A percentile compares a stretch with the other conserved stretches of the same genome.
These are phyloP conservation scores for Bucco capensis DNA, from an alignment of 2,113 vertebrate genomes.

Conservation along the genomic window DNA sequence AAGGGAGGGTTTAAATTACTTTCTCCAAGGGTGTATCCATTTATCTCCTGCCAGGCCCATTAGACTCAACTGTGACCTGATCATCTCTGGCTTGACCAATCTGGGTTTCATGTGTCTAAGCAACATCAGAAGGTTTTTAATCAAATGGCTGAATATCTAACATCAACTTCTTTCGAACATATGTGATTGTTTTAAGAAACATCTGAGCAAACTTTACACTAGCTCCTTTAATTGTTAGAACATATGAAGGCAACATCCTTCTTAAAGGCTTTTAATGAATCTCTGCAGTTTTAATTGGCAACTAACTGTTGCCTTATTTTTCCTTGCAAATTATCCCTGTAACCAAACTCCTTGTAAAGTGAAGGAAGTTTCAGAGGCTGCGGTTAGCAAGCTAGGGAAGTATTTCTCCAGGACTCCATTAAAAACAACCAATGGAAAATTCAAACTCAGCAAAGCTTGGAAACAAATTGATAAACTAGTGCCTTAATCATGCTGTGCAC, in stretches of 20 bases:
- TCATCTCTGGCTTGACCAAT: neutral
- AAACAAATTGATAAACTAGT: neutral
- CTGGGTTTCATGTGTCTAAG: neutral
- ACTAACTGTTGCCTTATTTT: neutral
- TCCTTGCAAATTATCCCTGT: neutral
- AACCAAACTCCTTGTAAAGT: neutral
- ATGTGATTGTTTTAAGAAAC: neutral
- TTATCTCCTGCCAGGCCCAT: neutral
- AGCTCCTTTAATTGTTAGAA: neutral
- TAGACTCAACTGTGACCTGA: neutral
- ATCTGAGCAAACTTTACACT: neutral
- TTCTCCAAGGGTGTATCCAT: neutral
- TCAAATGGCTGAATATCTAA: neutral
- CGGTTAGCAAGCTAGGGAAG: neutral
- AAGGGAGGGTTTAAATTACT: neutral
- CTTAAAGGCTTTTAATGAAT: neutral
- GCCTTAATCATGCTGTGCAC: fast-evolving
- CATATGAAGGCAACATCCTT: neutral
- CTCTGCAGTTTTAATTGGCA: neutral
- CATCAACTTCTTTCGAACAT: neutral
- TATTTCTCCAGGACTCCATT: neutral
- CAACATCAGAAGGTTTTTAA: neutral
- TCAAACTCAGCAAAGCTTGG: neutral
- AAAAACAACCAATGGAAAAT: neutral
- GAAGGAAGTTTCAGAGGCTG: neutral